Conservation (phyloP, 2,888 invertebrate species). For the Strigamia crassipes region DNA sequence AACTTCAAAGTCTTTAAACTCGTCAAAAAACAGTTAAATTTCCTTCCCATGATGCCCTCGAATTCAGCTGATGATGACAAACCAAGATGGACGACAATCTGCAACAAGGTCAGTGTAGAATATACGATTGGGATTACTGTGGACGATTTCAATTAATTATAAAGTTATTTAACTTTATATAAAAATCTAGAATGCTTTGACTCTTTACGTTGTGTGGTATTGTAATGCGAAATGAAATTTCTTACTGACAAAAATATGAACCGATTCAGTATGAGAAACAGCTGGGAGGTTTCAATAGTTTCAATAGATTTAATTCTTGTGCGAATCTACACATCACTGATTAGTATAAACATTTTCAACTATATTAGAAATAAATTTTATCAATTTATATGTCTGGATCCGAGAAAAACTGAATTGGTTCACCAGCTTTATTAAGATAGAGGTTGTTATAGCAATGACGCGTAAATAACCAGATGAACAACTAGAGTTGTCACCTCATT, state of each 20-base stretch:
- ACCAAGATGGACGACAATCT: constrained; percentile 27
- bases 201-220: neutral
- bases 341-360: no score
- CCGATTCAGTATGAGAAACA: neutral
- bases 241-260: neutral
- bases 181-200: neutral
- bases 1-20: no score
- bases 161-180: neutral
- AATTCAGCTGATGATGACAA: constrained; percentile 14
- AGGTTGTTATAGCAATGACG: neutral
- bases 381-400: neutral
- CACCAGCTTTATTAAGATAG: neutral
- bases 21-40: neutral
- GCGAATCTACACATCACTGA: no score
- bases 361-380: no score
- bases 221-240: neutral
- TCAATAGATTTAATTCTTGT: no score
- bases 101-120: constrained; percentile 37
- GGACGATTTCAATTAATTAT: neutral
- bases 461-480: neutral
- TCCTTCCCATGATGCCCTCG: neutral
- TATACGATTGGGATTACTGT: neutral
- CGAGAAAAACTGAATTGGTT: neutral
- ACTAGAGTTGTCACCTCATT: neutral
- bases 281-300: neutral